Base-by-base conservation (phyloP, 2,888 invertebrate genomes). In the Cheilosia urbana region DNA sequence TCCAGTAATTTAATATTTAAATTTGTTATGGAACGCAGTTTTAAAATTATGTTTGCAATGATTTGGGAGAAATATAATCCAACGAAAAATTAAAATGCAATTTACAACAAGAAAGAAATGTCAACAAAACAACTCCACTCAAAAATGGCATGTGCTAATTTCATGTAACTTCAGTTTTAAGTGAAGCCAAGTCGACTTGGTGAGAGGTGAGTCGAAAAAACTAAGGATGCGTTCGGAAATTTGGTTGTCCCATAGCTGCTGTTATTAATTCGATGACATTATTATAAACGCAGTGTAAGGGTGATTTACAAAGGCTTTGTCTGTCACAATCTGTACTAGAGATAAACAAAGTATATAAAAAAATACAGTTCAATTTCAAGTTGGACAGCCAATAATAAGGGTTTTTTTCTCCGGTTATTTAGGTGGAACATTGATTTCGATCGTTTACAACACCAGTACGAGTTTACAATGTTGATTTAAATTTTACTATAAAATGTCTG, bases 111-210 rank as follows among this genome's bases (percentile, higher is more conserved):
- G 65, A 24, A 58, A 63, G 71, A 55, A 66, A 65, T 79, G 73
- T 80, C 84, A 84, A 84, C 84, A 84, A 84, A 84, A 75, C 84
- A 84, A 75, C 75, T 84, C 40, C 51, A 71, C 57, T 80, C 68
- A 78, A 66, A 78, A 66, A 53, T 83, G 66, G 65, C 84, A 84
- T 79, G 79, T 84, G 79, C 79, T 72, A 68, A 51, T 62, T 42
- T 21, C 58, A 21, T 82, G 77, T 82, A 78, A 78, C 27, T 68
- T 57, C 9, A 68, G 21, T 45, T 47, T 30, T 6, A 17, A 71
- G 75, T 84, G 45, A 75, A 53, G 73, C 84, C 84, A 84, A 75
- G 0, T 15, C 13, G 0, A 1, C 19, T 45, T 40, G 4, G 6
- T 69, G n/a, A n/a, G n/a, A 24, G 24, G 2, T 3, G 24, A 69